Base-by-base conservation (phyloP, 2,797 vertebrate species). In the Halcyon smyrnensis region DNA sequence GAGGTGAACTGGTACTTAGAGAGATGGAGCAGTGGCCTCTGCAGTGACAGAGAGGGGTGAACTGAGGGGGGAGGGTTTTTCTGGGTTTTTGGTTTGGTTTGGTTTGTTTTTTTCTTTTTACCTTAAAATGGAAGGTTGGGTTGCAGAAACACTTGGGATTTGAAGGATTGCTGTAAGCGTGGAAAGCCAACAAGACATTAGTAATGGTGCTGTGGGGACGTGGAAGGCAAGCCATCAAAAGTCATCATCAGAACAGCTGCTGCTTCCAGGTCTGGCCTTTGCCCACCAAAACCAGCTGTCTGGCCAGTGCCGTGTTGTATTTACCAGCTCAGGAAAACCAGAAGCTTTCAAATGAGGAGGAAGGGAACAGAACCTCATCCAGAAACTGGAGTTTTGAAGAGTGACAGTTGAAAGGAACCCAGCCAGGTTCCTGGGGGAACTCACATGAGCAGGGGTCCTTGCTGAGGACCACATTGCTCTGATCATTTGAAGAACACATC, bases 181-280 rank as follows among this genome's bases (percentile, higher is more conserved):
- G 39, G 36, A 60, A 93, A 91, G 41, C 62, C 43, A 83, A n/a
- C 45, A 39, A 13, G 46, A 24, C 0, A 0, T 51, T 53, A 54
- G 25, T 69, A 37, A 59, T 19, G 54, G 50, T 51, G 30, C 50
- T 85, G 48, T 70, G 84, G 64, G n/a, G 34, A 45, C 0, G 0
- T 34, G 54, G 37, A 92, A 78, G 41, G 57, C 37, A 50, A 92
- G 27, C 34, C 56, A n/a, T 46, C 60, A 37, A 25, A 65, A 89
- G n/a, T 28, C 82, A 51, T 62, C 79, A 73, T 78, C 36, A 69
- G 77, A 92, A 50, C 50, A 59, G 69, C 59, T 82, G 15, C 45
- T 89, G 12, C 36, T 89, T 83, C 41, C 63, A 90, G 14, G n/a
- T 59, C 41, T 80, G 75, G 56, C 39, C 70, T 84, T 77, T 95